Conservation (phyloP, 1,140 invertebrate species). For the Solenopsis fugax region DNA sequence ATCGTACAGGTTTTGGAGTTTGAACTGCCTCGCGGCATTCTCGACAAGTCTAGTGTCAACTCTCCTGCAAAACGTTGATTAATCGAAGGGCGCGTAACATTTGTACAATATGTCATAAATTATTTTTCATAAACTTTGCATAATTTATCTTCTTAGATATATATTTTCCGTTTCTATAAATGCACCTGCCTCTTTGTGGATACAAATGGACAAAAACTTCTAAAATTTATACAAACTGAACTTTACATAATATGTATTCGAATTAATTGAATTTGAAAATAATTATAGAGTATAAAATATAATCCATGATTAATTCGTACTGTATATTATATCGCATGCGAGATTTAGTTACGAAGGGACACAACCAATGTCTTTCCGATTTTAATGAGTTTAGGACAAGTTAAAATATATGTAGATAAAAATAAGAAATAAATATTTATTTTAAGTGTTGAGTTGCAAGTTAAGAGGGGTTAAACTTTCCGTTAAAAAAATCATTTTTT, state of each 20-base stretch:
- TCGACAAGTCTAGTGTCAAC: slow-evolving; percentile 88
- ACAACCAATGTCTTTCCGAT: too few species aligned
- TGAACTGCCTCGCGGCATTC: slow-evolving; percentile 88
- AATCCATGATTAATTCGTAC: background rate
- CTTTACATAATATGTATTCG: background rate
- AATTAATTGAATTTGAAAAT: slow-evolving; percentile 1
- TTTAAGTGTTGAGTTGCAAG: too few species aligned
- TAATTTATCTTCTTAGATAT: background rate
- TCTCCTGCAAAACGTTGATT: slow-evolving; percentile 81
- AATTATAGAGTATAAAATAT: background rate
- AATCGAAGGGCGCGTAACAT: background rate
- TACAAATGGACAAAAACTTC: background rate
- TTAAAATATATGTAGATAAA: too few species aligned
- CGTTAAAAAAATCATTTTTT: too few species aligned
- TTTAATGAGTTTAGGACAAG: too few species aligned
- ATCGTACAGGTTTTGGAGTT: slow-evolving; percentile 88
- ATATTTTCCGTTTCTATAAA: background rate
- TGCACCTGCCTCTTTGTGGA: background rate
- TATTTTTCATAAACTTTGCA: slow-evolving; percentile 1
- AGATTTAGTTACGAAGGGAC: background rate
- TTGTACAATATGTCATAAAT: background rate
- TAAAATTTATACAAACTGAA: background rate
- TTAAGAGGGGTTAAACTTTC: too few species aligned
- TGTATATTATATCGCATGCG: too few species aligned
- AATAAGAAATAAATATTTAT: too few species aligned